phyloP scores from a whole-genome alignment of 1,140 invertebrate genomes.

The Oryctes rhinoceros region DNA sequence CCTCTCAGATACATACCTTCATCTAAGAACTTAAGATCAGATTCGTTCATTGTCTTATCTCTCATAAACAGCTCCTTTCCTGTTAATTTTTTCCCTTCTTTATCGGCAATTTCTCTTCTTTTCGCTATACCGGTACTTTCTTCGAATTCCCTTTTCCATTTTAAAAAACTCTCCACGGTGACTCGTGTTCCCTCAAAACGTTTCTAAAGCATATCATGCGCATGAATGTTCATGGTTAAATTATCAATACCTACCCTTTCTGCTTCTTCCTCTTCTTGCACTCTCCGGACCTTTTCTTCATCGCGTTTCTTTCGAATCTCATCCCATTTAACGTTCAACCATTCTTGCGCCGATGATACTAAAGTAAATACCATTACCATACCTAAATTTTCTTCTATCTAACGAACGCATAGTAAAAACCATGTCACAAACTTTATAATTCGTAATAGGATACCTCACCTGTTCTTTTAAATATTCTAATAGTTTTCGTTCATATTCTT shows the following conservation, averaged over 20 bases:
- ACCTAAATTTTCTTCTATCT: constrained; percentile 89
- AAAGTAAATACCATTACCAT: constrained; percentile 98
- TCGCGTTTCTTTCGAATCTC: constrained; percentile 75
- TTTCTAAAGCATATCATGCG: constrained; percentile 70
- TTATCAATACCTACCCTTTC: constrained; percentile 72
- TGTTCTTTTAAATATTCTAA: constrained; percentile 74
- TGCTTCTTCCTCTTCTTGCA: constrained; percentile 83
- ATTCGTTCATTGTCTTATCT: constrained; percentile 92
- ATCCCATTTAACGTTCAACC: constrained; percentile 87
- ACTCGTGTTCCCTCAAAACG: constrained; percentile 95
- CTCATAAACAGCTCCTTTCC: constrained; percentile 92
- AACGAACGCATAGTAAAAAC: constrained; percentile 53
- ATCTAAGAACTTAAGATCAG: constrained; percentile 94
- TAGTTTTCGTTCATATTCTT: constrained; percentile 73
- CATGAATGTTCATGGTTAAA: neutral
- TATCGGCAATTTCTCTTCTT: constrained; percentile 73
- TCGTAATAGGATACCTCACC: constrained; percentile 61
- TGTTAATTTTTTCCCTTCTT: constrained; percentile 78
- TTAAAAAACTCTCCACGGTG: constrained; percentile 94
- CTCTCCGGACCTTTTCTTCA: constrained; percentile 73
- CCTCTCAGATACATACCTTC: constrained; percentile 70
- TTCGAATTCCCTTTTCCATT: constrained; percentile 95
- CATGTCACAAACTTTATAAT: neutral
- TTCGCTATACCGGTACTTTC: constrained; percentile 84
- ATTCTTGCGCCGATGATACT: constrained; percentile 91